Evolutionary conservation across 1,140 invertebrate species (phyloP).

Genomic region (Caenorhabditis tropicalis): DNA sequence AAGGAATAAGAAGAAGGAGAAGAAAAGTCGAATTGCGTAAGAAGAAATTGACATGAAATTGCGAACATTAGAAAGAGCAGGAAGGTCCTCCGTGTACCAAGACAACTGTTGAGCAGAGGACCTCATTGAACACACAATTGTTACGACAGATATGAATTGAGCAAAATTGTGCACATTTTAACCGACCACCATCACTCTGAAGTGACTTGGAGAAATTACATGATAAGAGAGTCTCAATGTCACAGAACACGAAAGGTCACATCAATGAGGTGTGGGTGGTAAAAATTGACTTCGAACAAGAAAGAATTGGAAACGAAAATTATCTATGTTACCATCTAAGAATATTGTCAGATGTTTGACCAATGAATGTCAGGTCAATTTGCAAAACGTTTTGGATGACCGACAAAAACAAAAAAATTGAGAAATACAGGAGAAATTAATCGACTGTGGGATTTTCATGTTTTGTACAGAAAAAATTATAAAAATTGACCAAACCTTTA

Average conservation of each 20-base stretch:
- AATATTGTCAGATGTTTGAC: too few species aligned
- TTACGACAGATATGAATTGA: not conserved
- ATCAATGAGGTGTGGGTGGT: not conserved
- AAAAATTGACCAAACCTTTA: too few species aligned
- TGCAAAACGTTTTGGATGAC: too few species aligned
- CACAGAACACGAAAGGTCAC: not conserved
- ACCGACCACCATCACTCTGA: not conserved
- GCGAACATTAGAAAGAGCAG: not conserved
- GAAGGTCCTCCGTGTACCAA: not conserved
- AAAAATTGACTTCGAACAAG: too few species aligned
- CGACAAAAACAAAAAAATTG: too few species aligned
- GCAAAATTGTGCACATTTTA: not conserved
- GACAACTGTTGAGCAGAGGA: not conserved
- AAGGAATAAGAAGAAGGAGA: not conserved
- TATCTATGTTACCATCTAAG: too few species aligned
- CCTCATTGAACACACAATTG: conserved; percentile 12
- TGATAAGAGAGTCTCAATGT: not conserved
- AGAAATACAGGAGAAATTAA: too few species aligned
- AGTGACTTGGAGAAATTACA: not conserved
- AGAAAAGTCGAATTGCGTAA: conserved; percentile 33
- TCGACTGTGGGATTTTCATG: too few species aligned
- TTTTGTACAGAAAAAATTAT: too few species aligned
- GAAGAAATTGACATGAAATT: conserved; percentile 38
- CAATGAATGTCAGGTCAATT: too few species aligned
- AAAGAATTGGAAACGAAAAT: too few species aligned